Conservation (phyloP, 2,113 vertebrate genomes). For the Shinisaurus crocodilurus region DNA sequence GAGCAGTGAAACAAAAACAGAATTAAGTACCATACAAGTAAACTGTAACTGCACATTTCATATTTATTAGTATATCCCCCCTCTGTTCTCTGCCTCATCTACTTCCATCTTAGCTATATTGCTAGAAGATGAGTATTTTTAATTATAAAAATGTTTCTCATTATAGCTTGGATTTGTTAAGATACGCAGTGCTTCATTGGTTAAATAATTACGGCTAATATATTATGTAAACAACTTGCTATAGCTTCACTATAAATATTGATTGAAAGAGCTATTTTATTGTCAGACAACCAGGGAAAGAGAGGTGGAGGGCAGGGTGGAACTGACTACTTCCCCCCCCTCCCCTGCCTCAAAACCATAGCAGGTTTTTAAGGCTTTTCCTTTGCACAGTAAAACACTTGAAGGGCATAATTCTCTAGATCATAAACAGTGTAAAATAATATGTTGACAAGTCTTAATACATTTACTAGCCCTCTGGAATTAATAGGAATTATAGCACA, state of each 20-base stretch:
- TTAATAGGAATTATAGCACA: slow-evolving; percentile 84
- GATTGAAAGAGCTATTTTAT: slow-evolving; percentile 54
- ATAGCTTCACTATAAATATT: slow-evolving; percentile 6
- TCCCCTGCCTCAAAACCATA: slow-evolving; percentile 43
- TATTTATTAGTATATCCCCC: slow-evolving; percentile 47
- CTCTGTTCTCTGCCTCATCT: slow-evolving; percentile 49
- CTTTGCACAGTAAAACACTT: slow-evolving; percentile 72
- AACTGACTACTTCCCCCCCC: slow-evolving; percentile 39
- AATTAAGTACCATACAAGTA: slow-evolving; percentile 36
- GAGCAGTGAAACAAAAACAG: slow-evolving; percentile 22
- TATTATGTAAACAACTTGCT: slow-evolving; percentile 51
- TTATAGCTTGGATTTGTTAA: slow-evolving; percentile 42
- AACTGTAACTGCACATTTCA: slow-evolving; percentile 34
- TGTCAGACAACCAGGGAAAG: slow-evolving; percentile 37
- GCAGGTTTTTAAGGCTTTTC: slow-evolving; percentile 66
- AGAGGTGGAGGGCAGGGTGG: background rate
- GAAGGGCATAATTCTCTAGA: slow-evolving; percentile 82
- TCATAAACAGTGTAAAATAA: slow-evolving; percentile 86
- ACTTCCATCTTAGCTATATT: slow-evolving; percentile 24
- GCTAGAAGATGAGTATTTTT: slow-evolving; percentile 41
- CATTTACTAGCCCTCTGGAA: slow-evolving; percentile 85
- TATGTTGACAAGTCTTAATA: slow-evolving; percentile 87
- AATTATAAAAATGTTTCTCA: slow-evolving; percentile 52
- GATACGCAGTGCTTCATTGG: slow-evolving; percentile 38
- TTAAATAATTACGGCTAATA: slow-evolving; percentile 53